Conservation (phyloP, 2,888 invertebrate species). For the Drosophila sordidula region DNA sequence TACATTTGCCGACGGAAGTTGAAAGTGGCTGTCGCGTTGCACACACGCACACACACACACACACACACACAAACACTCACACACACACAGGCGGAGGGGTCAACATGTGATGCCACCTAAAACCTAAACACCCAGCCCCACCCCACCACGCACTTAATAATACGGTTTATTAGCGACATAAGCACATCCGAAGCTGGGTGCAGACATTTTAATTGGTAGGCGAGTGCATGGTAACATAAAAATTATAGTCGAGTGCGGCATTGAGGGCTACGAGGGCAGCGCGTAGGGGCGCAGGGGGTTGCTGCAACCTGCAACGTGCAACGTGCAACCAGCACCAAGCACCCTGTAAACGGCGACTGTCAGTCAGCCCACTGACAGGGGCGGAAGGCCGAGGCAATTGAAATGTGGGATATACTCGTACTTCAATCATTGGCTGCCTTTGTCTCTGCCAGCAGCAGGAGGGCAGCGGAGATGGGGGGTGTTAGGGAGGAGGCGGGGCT, state of each 20-base stretch:
- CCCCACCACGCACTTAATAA: constrained; percentile 76
- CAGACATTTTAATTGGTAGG: constrained; percentile 82
- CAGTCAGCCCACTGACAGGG: constrained; percentile 28
- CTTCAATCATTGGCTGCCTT: constrained; percentile 71
- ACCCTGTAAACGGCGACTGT: constrained; percentile 55
- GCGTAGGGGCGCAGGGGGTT: background rate
- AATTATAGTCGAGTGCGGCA: constrained; percentile 71
- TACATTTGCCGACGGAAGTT: constrained; percentile 80
- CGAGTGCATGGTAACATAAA: constrained; percentile 81
- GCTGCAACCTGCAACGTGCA: constrained; percentile 17
- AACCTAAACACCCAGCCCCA: constrained; percentile 25
- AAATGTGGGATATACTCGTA: constrained; percentile 71
- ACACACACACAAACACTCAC: constrained; percentile 28
- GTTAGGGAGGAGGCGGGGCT: constrained; percentile 26
- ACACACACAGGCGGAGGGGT: constrained; percentile 20
- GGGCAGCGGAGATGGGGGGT: constrained; percentile 9
- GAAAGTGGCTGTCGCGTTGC: constrained; percentile 71
- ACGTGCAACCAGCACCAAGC: constrained; percentile 13
- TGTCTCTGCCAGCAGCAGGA: constrained; percentile 42
- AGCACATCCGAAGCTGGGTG: constrained; percentile 78
- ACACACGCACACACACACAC: constrained; percentile 23
- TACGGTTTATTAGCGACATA: constrained; percentile 82
- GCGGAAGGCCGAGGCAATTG: constrained; percentile 72
- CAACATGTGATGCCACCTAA: constrained; percentile 43
- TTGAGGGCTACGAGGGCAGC: constrained; percentile 28